Evolutionary conservation across 2,113 vertebrate genomes (phyloP).

Genomic region (Oryzias curvinotus): DNA sequence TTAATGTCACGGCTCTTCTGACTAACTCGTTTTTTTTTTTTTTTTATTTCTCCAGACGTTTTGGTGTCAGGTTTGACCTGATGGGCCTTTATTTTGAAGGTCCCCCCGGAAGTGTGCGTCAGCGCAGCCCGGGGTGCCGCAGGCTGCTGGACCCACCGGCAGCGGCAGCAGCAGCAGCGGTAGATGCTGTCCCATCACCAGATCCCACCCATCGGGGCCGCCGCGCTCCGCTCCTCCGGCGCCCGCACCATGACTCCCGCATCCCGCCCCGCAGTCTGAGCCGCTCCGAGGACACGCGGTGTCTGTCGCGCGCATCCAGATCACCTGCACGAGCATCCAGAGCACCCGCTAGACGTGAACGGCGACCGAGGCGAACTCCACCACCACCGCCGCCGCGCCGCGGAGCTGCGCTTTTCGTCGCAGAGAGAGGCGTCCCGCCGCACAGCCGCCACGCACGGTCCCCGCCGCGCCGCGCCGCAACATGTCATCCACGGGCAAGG

Average conservation of each 20-base stretch:
- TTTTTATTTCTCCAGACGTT: not conserved
- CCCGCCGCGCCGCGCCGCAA: slow-evolving; percentile 4
- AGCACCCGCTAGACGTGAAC: slow-evolving; percentile 9
- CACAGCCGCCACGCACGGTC: not conserved
- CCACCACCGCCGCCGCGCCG: slow-evolving; percentile 37
- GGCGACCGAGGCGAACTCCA: slow-evolving; percentile 51
- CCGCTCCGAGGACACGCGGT: slow-evolving; percentile 11
- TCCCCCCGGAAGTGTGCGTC: slow-evolving; percentile 20
- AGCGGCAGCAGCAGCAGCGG: slow-evolving; percentile 39
- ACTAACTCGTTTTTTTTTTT: too few relatives aligned
- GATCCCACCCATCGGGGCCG: slow-evolving; percentile 63
- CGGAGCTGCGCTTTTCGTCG: slow-evolving; percentile 44
- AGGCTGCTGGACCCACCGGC: slow-evolving; percentile 16
- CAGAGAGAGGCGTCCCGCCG: slow-evolving; percentile 19
- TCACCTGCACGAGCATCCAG: not conserved
- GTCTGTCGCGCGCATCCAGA: slow-evolving; percentile 3
- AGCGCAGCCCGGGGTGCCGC: not conserved
- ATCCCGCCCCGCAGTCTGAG: slow-evolving; percentile 43
- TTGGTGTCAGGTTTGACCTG: not conserved
- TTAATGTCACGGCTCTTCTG: too few relatives aligned
- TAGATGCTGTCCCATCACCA: slow-evolving; percentile 61
- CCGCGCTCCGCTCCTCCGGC: slow-evolving; percentile 49
- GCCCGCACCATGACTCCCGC: slow-evolving; percentile 59
- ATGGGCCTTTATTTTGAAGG: slow-evolving; percentile 37
- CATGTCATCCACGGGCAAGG: slow-evolving; percentile 87